Conservation (phyloP, 23 tunicate species). For the Oikopleura dioica region DNA sequence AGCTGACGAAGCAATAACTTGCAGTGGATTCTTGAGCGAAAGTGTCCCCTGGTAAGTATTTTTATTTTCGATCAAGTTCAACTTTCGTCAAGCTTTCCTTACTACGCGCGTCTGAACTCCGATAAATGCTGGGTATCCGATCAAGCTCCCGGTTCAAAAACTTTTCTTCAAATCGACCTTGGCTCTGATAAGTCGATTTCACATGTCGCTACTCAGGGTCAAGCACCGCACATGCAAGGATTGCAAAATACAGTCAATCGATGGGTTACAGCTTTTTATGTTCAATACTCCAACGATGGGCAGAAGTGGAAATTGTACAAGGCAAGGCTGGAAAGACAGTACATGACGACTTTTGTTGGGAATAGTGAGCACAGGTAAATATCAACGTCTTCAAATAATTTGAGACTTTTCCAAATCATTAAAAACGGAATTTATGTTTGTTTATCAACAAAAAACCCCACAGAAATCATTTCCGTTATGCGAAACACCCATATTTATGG, state of each 20-base stretch:
- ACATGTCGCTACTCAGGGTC: neutral
- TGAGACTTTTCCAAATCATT: neutral
- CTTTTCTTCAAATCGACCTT: neutral
- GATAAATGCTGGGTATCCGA: neutral
- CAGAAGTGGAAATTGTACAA: neutral
- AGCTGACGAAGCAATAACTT: too few relatives aligned
- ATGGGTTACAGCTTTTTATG: conserved; percentile 5
- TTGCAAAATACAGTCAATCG: neutral
- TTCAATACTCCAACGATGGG: neutral
- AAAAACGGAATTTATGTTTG: too few relatives aligned
- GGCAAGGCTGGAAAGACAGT: neutral
- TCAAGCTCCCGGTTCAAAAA: neutral
- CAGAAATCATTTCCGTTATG: neutral
- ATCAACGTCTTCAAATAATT: neutral
- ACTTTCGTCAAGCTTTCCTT: too few relatives aligned
- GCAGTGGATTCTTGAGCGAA: too few relatives aligned
- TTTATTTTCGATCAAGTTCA: too few relatives aligned
- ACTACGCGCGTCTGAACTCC: neutral
- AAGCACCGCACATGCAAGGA: neutral
- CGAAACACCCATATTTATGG: too few relatives aligned
- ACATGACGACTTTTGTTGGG: neutral
- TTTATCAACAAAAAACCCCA: neutral
- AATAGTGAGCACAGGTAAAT: neutral
- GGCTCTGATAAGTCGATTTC: neutral
- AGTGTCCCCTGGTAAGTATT: too few relatives aligned